These are phyloP conservation scores for Sterrhoptilus dennistouni DNA, from an alignment of 2,113 vertebrate genomes.

Conservation along the genomic window DNA sequence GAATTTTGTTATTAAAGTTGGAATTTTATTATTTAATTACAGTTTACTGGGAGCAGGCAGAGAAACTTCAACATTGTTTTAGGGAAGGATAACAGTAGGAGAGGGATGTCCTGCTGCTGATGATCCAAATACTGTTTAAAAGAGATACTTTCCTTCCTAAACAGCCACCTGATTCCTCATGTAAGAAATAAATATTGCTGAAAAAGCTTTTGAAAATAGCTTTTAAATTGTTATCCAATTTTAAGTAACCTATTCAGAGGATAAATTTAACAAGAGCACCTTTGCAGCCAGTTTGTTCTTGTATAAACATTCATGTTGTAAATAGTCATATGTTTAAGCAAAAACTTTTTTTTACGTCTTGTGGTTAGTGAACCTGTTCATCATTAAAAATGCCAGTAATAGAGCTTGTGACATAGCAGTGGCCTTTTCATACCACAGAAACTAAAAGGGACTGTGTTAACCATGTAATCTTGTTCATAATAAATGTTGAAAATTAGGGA, in stretches of 20 bases:
- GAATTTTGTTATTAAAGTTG: neutral
- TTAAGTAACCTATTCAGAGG: neutral
- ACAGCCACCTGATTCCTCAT: neutral
- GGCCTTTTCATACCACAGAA: neutral
- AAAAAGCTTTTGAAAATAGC: neutral
- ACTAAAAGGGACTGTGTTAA: neutral
- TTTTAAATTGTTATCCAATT: neutral
- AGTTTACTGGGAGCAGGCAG: neutral
- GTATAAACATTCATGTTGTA: neutral
- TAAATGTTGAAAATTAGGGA: neutral
- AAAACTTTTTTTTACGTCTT: neutral
- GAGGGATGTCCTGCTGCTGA: neutral
- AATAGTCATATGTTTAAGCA: neutral
- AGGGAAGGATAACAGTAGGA: neutral
- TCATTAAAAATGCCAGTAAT: neutral
- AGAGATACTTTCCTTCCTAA: neutral
- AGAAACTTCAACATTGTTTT: neutral
- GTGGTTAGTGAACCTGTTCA: neutral
- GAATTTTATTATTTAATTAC: neutral
- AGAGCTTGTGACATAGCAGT: neutral
- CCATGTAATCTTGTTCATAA: neutral
- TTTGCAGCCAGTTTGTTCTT: constrained; percentile 15
- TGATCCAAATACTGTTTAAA: neutral
- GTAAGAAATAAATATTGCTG: neutral
- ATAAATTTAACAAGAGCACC: constrained; percentile 3